These are phyloP conservation scores for Buphagus erythrorhynchus DNA, from an alignment of 2,797 vertebrate genomes.

Conservation along the genomic window DNA sequence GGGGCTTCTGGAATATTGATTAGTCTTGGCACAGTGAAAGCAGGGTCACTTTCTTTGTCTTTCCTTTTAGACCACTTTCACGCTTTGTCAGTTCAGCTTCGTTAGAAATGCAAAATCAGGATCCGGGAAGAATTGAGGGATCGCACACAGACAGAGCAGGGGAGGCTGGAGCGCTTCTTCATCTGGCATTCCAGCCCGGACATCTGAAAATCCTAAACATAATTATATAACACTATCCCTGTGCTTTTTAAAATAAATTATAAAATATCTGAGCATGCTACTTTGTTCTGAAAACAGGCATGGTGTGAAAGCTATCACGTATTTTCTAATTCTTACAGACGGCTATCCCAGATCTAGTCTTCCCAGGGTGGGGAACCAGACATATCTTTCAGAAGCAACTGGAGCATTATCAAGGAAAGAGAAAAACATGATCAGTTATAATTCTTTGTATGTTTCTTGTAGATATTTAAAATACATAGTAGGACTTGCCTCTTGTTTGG, in stretches of 20 bases:
- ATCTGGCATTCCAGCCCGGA: neutral
- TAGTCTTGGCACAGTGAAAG: conserved; percentile 72
- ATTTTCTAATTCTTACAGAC: neutral
- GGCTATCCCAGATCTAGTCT: neutral
- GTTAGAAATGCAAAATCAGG: conserved; percentile 76
- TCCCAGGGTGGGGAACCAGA: neutral
- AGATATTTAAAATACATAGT: conserved; percentile 31
- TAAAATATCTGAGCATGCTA: neutral
- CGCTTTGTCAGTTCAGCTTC: conserved; percentile 78
- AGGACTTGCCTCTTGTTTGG: neutral
- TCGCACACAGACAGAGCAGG: neutral
- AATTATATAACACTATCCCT: neutral
- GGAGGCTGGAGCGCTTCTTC: neutral
- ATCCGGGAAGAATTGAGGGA: conserved; percentile 25
- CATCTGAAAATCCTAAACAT: neutral
- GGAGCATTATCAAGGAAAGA: neutral
- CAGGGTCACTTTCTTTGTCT: conserved; percentile 77
- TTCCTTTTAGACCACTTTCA: conserved; percentile 81
- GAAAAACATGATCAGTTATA: neutral
- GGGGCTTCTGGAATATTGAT: conserved; percentile 84
- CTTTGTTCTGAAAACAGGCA: neutral
- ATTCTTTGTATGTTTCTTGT: conserved; percentile 15
- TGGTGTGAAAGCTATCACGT: accelerated
- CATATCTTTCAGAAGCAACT: conserved; percentile 34
- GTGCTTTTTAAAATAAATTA: neutral